Evolutionary conservation across 2,113 vertebrate species (phyloP), one percentile per base, ranked within the genome.

Genomic region (Tursiops truncatus): DNA sequence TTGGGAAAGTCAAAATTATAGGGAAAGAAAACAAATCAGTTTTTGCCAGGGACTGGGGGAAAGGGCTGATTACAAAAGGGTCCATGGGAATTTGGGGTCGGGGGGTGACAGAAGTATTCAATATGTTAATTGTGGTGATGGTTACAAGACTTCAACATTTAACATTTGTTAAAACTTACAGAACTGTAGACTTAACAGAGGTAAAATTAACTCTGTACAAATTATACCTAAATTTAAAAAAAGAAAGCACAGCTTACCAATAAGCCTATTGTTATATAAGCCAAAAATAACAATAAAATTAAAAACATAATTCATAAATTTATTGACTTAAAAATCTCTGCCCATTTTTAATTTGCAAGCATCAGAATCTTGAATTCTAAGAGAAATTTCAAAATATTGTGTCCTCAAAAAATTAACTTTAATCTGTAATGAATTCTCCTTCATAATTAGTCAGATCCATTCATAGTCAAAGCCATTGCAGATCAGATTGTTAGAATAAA

Each of bases 371-470:
- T 77, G 36, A 85, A 67, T 31, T 74, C 53, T 36, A 58, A 53
- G 7, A 67, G 47, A 86, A 95, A 97, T 70, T 91, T 44, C 53
- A 82, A 95, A 80, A 70, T 79, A 62, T 15, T 73, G 53, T 70
- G 12, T 31, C 26, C 77, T 70, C 31, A 23, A 36, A 95, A 95
- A n/a, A 50, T 18, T 73, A 84, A 31, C 53, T 82, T 91, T 25
- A 82, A 62, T 50, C 17, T 60, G 47, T 44, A 26, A 67, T 47
- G 68, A 65, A 91, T 60, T 77, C 5, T 10, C 62, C 10, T 84
- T 90, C 28, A 28, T 65, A 87, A 85, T 53, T 0, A 58, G 18
- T 12, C 56, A 89, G 82, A 25, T n/a, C 50, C 33, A 53, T 53
- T 53, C 50, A 53, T 53, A 50, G 50, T 53, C 50, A 53, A 74